Percentiles rank a stretch among this genome's conserved stretches.
These are phyloP conservation scores for Nannoperca obscura DNA, from an alignment of 2,797 vertebrate species.

Conservation along the genomic window DNA sequence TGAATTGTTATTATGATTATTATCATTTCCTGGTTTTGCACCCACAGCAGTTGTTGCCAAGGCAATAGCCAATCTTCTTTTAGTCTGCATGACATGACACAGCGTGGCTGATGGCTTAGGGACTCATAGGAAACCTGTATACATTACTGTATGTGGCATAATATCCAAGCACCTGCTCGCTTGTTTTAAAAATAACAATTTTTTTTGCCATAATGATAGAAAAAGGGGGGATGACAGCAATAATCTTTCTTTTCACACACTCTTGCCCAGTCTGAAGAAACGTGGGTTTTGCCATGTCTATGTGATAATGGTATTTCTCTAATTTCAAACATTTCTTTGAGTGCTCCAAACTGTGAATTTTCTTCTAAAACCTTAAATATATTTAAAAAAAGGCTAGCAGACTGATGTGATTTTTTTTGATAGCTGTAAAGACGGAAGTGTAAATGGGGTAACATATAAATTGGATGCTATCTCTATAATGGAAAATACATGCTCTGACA, in stretches of 20 bases:
- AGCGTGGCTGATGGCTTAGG: constrained; percentile 9
- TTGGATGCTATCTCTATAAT: constrained; percentile 96
- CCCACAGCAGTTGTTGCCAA: constrained; percentile 9
- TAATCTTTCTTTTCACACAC: constrained; percentile 27
- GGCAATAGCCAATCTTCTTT: constrained; percentile 25
- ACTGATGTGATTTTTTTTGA: constrained; percentile 94
- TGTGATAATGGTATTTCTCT: constrained; percentile 81
- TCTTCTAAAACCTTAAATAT: constrained; percentile 88
- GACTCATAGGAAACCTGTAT: constrained; percentile 15
- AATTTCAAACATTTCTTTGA: constrained; percentile 89
- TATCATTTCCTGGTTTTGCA: constrained; percentile 22
- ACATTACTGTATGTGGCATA: constrained; percentile 15
- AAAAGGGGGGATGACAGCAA: constrained; percentile 17
- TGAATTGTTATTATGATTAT: constrained; percentile 8
- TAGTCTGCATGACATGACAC: constrained; percentile 20
- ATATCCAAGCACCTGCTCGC: constrained; percentile 22
- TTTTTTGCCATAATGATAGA: constrained; percentile 24
- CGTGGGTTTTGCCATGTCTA: constrained; percentile 40
- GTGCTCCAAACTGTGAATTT: constrained; percentile 84
- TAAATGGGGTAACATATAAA: constrained; percentile 93
- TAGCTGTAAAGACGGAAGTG: constrained; percentile 93
- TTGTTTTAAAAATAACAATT: constrained; percentile 42
- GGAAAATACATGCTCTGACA: constrained; percentile 93
- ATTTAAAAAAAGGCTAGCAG: constrained; percentile 92
- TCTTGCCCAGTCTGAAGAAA: constrained; percentile 37